These are phyloP conservation scores for Madoqua kirkii DNA, from an alignment of 2,113 vertebrate genomes.

Conservation along the genomic window DNA sequence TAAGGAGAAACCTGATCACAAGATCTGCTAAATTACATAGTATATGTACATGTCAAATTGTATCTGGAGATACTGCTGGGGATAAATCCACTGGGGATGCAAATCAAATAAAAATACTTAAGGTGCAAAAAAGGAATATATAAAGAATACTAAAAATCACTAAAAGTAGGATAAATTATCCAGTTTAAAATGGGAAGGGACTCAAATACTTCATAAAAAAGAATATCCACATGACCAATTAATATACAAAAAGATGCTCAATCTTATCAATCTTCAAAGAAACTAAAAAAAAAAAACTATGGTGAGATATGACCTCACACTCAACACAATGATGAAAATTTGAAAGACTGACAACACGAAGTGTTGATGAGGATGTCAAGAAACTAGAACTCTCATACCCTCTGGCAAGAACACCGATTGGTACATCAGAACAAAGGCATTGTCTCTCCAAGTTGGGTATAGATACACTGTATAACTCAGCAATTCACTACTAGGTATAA, in stretches of 20 bases:
- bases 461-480: background rate
- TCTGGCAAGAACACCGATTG: background rate
- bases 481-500: background rate
- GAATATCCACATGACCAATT: background rate
- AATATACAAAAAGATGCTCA: background rate
- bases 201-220: background rate
- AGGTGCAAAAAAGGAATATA: background rate
- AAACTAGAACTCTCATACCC: background rate
- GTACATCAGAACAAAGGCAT: background rate
- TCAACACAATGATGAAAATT: background rate
- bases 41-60: background rate
- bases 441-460: background rate
- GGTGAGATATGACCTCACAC: background rate
- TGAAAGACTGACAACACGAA: background rate
- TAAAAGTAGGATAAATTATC: background rate
- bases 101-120: conserved; percentile 40
- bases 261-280: background rate
- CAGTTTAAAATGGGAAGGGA: background rate
- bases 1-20: background rate
- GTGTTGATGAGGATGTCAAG: background rate
- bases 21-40: background rate
- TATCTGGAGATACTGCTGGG: background rate
- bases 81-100: background rate
- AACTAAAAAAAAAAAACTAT: background rate
- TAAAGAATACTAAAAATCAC: background rate